These are phyloP conservation scores for Procambarus virginalis DNA, from an alignment of 1,140 invertebrate genomes.

Conservation along the genomic window DNA sequence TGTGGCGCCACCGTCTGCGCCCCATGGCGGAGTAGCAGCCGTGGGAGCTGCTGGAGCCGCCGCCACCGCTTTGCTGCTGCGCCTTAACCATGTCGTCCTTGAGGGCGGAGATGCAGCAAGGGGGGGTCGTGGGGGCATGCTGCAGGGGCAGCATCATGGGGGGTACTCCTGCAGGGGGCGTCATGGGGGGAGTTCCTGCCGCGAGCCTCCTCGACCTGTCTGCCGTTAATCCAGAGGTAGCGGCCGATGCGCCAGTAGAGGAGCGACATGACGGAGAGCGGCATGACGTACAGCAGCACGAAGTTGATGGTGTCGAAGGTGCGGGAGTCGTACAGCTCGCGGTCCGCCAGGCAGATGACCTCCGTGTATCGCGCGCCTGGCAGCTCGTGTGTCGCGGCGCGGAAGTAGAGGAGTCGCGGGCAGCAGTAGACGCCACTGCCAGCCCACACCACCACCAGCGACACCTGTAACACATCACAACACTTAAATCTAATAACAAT, in stretches of 20 bases:
- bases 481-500: too few relatives aligned
- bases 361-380: constrained; percentile 75
- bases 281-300: constrained; percentile 83
- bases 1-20: constrained; percentile 70
- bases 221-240: constrained; percentile 78
- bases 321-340: constrained; percentile 84
- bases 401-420: constrained; percentile 79
- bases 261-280: constrained; percentile 83
- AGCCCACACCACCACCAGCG: constrained; percentile 84
- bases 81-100: constrained; percentile 33
- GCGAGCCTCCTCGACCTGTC: constrained; percentile 55
- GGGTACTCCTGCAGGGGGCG: neutral
- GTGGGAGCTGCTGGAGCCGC: constrained; percentile 22
- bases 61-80: neutral
- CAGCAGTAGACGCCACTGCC: constrained; percentile 84
- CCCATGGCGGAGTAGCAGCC: constrained; percentile 76
- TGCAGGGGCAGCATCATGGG: neutral
- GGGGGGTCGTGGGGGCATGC: neutral
- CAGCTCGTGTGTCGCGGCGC: constrained; percentile 58
- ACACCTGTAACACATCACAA: constrained; percentile 76
- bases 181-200: neutral
- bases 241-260: constrained; percentile 84
- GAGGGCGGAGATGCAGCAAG: constrained; percentile 40
- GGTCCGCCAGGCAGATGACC: constrained; percentile 83
- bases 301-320: constrained; percentile 85